These are phyloP conservation scores for Trichomalopsis sarcophagae DNA, from an alignment of 1,140 invertebrate species.

Conservation along the genomic window DNA sequence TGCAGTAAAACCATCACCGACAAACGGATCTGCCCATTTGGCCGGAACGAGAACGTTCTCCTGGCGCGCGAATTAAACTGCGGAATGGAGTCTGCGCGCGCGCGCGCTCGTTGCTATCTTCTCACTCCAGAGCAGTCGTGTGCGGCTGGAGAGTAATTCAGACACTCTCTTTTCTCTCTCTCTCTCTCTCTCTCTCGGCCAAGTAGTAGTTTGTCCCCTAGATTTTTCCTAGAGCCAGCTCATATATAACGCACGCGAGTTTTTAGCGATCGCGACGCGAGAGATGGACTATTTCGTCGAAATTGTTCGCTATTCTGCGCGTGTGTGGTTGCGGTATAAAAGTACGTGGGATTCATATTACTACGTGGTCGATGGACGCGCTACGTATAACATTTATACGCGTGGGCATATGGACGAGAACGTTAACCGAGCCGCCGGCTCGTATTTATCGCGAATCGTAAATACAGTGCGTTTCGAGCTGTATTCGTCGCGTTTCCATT, in stretches of 20 bases:
- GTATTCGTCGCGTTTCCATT: too few relatives aligned
- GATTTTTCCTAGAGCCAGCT: too few relatives aligned
- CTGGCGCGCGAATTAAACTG: conserved; percentile 40
- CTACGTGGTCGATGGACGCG: background rate
- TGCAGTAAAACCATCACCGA: conserved; percentile 52
- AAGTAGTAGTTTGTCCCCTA: too few relatives aligned
- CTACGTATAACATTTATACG: conserved; percentile 6
- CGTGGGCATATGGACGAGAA: background rate
- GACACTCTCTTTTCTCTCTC: background rate
- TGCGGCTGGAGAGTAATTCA: background rate
- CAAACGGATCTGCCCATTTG: conserved; percentile 49
- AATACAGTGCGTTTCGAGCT: too few relatives aligned
- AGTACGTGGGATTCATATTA: background rate
- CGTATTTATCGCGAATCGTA: background rate
- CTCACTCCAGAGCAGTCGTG: background rate
- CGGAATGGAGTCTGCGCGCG: background rate
- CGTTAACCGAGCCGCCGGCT: background rate
- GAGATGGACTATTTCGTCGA: background rate
- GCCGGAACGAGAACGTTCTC: conserved; percentile 35
- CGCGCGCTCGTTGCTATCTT: background rate
- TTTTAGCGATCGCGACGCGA: background rate
- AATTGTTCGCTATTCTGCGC: background rate
- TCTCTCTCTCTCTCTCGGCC: background rate
- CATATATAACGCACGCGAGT: too few relatives aligned
- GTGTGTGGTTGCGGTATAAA: background rate